Evolutionary conservation across 2,888 invertebrate genomes (phyloP).

Genomic region (Perdita meconis): DNA sequence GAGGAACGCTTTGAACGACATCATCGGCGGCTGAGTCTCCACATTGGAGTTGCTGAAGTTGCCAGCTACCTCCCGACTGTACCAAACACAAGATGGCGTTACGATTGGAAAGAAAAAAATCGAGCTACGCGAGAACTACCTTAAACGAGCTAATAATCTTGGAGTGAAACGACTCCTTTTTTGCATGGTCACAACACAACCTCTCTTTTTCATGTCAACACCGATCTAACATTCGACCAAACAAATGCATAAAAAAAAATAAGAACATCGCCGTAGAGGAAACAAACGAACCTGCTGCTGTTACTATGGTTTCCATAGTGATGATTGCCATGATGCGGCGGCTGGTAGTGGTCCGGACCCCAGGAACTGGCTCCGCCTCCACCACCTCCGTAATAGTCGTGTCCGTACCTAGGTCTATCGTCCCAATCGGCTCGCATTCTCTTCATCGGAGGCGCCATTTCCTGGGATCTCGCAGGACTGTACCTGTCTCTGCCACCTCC

Average conservation of each 20-base stretch:
- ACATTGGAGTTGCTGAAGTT: conserved; percentile 83
- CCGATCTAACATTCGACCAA: conserved; percentile 1
- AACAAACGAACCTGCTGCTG: conserved; percentile 77
- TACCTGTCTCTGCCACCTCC: conserved; percentile 87
- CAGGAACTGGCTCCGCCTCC: conserved; percentile 71
- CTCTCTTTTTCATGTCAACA: conserved; percentile 52
- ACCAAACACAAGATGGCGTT: conserved; percentile 60
- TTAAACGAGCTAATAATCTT: conserved; percentile 77
- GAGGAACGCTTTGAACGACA: conserved; percentile 98
- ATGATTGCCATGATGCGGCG: conserved; percentile 87
- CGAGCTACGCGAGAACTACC: conserved; percentile 64
- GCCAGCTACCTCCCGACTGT: conserved; percentile 81
- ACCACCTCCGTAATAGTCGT: conserved; percentile 77
- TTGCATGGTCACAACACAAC: conserved; percentile 52
- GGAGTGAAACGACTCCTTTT: conserved; percentile 80
- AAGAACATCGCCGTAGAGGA: conserved; percentile 25
- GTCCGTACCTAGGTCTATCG: conserved; percentile 81
- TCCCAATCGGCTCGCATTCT: conserved; percentile 91
- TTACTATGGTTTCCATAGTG: conserved; percentile 86
- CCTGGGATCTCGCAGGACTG: conserved; percentile 89
- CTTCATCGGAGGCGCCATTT: conserved; percentile 91
- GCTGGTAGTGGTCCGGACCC: conserved; percentile 80
- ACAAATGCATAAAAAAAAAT: conserved; percentile 21
- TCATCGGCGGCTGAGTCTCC: conserved; percentile 96
- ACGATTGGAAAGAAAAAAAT: neutral